Evolutionary conservation across 2,888 invertebrate genomes (phyloP).

Genomic region (Dorcus hopei): DNA sequence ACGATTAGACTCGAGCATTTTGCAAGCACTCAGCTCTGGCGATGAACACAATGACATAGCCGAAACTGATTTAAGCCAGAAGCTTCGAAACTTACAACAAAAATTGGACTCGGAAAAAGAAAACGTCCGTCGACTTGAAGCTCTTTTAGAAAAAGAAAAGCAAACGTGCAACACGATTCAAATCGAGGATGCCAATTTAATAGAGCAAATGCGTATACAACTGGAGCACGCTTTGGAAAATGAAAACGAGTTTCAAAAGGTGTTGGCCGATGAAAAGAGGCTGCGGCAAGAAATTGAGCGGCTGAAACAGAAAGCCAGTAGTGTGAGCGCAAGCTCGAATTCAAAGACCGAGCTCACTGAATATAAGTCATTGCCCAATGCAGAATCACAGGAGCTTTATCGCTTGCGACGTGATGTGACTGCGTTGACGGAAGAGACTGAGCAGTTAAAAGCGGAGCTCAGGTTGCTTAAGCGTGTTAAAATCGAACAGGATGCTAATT

Average conservation of each 20-base stretch:
- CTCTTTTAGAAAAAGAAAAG: slow-evolving; percentile 58
- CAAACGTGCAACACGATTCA: slow-evolving; percentile 55
- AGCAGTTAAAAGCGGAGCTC: slow-evolving; percentile 27
- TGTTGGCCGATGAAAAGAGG: slow-evolving; percentile 55
- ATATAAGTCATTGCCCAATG: slow-evolving; percentile 38
- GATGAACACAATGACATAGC: slow-evolving; percentile 30
- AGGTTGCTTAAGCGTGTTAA: slow-evolving; percentile 31
- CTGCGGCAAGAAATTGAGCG: slow-evolving; percentile 43
- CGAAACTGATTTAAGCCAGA: slow-evolving; percentile 9
- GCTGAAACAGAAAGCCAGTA: slow-evolving; percentile 31
- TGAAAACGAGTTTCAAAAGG: slow-evolving; percentile 61
- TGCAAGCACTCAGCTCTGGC: slow-evolving; percentile 56
- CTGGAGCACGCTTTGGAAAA: slow-evolving; percentile 63
- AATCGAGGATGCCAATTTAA: slow-evolving; percentile 65
- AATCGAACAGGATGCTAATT: slow-evolving; percentile 32
- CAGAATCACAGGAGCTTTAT: slow-evolving; percentile 31
- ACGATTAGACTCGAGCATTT: slow-evolving; percentile 57
- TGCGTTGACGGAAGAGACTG: slow-evolving; percentile 29
- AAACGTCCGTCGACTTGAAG: slow-evolving; percentile 56
- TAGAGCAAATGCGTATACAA: slow-evolving; percentile 62
- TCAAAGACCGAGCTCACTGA: slow-evolving; percentile 38
- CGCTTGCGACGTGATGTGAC: slow-evolving; percentile 31
- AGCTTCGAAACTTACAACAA: slow-evolving; percentile 48
- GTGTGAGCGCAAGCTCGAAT: slow-evolving; percentile 19
- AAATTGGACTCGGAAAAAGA: slow-evolving; percentile 54